Conservation (phyloP, 35 echinoderm and acorn worm species). For the Lytechinus variegatus region DNA sequence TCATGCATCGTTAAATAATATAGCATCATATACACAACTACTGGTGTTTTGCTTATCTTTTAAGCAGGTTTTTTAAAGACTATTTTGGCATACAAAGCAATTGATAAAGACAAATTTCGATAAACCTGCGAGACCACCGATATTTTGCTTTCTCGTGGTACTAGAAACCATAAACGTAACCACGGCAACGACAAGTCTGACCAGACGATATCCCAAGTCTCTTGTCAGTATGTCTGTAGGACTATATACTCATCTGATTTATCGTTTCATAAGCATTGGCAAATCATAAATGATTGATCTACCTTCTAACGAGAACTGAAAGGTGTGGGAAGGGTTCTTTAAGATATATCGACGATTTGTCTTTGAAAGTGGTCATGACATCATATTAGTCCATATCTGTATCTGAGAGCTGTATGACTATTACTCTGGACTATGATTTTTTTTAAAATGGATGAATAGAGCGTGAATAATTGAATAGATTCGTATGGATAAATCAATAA, state of each 20-base stretch:
- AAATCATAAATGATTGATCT: background rate
- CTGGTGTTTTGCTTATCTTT: too few relatives aligned
- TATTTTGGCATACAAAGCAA: too few relatives aligned
- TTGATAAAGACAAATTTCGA: too few relatives aligned
- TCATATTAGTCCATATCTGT: background rate
- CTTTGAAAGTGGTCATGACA: background rate
- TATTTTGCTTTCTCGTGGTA: too few relatives aligned
- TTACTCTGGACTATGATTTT: too few relatives aligned
- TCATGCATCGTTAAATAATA: background rate
- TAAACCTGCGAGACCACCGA: too few relatives aligned
- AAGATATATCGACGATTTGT: background rate
- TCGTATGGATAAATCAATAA: background rate
- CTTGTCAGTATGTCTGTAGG: background rate
- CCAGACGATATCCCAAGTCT: background rate
- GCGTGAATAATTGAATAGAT: background rate
- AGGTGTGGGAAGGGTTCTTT: background rate
- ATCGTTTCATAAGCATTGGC: background rate
- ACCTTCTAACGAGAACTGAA: background rate
- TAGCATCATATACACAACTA: too few relatives aligned
- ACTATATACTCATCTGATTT: background rate
- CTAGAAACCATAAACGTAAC: too few relatives aligned
- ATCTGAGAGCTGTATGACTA: background rate
- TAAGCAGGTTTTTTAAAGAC: too few relatives aligned
- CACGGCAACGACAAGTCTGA: too few relatives aligned
- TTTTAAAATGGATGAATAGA: background rate